A percentile compares a stretch with the other conserved stretches of the same genome.
phyloP scores from a whole-genome alignment of 2,113 vertebrate genomes.

The Saguinus midas region DNA sequence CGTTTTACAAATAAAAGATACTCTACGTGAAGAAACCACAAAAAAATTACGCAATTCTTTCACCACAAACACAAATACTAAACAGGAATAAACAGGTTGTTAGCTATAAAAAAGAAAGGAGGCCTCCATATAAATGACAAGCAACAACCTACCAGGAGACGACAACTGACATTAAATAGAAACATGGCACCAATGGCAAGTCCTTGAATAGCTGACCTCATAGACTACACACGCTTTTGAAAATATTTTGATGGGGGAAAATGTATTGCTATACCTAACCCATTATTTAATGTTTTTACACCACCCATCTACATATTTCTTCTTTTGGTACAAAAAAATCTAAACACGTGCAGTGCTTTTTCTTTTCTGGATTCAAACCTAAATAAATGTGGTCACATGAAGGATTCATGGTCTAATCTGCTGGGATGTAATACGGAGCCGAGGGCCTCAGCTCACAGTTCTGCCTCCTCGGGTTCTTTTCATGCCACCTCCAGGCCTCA shows the following conservation, averaged over 20 bases:
- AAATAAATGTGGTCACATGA: not conserved
- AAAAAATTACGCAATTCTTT: not conserved
- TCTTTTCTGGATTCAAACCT: not conserved
- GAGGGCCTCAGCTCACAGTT: not conserved
- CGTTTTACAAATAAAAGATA: conserved; percentile 39
- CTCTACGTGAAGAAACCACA: conserved; percentile 21
- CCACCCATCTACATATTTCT: not conserved
- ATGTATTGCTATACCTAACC: not conserved
- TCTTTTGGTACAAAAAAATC: not conserved
- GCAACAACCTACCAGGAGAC: not conserved
- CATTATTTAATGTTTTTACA: not conserved
- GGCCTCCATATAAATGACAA: conserved; percentile 43
- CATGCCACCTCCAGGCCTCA: not conserved
- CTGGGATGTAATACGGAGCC: not conserved
- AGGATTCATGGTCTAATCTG: not conserved
- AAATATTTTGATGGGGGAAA: not conserved
- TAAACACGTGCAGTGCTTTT: not conserved
- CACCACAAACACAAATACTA: not conserved
- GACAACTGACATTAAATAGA: not conserved
- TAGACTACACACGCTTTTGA: not conserved
- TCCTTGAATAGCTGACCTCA: not conserved
- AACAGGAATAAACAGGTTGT: not conserved
- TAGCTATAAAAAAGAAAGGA: conserved; percentile 67
- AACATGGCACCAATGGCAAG: not conserved
- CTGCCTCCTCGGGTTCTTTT: not conserved